These are phyloP conservation scores for Scolopax rusticola DNA, from an alignment of 2,797 vertebrate species.

Conservation along the genomic window DNA sequence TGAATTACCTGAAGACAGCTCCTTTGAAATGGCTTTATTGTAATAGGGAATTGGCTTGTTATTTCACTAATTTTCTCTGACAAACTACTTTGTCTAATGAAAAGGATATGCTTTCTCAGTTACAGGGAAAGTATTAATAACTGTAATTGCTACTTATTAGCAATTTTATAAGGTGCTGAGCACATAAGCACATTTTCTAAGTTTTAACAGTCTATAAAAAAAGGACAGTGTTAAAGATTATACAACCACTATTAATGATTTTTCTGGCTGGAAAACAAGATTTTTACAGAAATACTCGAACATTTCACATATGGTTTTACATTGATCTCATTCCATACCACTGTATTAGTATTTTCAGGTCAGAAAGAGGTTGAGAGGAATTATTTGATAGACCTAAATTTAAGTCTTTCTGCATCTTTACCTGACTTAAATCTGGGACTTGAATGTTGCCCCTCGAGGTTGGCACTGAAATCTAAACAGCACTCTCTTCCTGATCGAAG, in stretches of 20 bases:
- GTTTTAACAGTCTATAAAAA: slow-evolving; percentile 3
- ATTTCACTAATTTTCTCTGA: slow-evolving; percentile 19
- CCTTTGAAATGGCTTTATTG: neutral
- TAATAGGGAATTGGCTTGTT: neutral
- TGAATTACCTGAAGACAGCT: neutral
- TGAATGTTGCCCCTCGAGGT: fast-evolving
- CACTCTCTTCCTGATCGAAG: neutral
- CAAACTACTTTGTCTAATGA: neutral
- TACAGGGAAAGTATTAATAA: slow-evolving; percentile 40
- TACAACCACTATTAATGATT: neutral
- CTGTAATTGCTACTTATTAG: slow-evolving; percentile 41
- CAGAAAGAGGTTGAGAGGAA: neutral
- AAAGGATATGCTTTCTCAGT: slow-evolving; percentile 2
- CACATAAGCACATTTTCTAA: neutral
- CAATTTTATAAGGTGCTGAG: slow-evolving; percentile 53
- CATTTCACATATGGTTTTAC: neutral
- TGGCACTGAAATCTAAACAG: neutral
- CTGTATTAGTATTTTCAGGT: neutral
- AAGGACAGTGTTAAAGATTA: neutral
- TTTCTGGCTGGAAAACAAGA: neutral
- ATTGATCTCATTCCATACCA: no score
- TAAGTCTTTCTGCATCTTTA: neutral
- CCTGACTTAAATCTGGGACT: fast-evolving
- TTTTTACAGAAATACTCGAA: neutral
- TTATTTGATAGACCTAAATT: neutral